Evolutionary conservation across 37 sponge, comb jelly and placozoan species (phyloP).

Genomic region (Spongia lamella): DNA sequence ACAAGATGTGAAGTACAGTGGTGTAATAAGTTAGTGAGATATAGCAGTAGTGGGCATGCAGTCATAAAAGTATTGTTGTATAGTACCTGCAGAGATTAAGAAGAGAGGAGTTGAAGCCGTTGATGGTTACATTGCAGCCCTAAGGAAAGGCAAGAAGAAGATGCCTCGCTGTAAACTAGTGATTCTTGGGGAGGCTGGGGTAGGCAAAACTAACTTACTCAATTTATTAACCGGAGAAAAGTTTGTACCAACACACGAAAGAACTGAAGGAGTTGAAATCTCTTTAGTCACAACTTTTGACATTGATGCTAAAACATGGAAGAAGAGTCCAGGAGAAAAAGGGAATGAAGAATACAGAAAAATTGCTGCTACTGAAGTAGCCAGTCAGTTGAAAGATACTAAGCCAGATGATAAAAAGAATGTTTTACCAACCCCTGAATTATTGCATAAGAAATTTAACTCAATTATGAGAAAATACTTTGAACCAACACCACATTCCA

Average conservation of each 20-base stretch:
- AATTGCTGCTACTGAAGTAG: no score
- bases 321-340: no score
- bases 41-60: no score
- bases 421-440: no score
- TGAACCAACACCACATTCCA: no score
- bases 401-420: no score
- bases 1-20: no score
- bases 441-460: no score
- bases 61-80: background rate
- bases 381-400: no score
- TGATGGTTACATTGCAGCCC: constrained; percentile 6
- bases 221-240: constrained; percentile 18
- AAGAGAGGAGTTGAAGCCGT: constrained; percentile 26
- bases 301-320: background rate
- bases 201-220: constrained; percentile 57
- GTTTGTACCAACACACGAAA: constrained; percentile 11
- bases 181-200: constrained; percentile 51
- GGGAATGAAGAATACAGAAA: no score
- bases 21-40: no score
- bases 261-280: constrained; percentile 57
- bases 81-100: constrained; percentile 46
- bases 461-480: no score
- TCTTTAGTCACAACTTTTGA: constrained; percentile 28
- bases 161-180: constrained; percentile 58
- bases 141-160: constrained; percentile 35